Conservation (phyloP, 2,797 vertebrate genomes). For the Uromys caudimaculatus region DNA sequence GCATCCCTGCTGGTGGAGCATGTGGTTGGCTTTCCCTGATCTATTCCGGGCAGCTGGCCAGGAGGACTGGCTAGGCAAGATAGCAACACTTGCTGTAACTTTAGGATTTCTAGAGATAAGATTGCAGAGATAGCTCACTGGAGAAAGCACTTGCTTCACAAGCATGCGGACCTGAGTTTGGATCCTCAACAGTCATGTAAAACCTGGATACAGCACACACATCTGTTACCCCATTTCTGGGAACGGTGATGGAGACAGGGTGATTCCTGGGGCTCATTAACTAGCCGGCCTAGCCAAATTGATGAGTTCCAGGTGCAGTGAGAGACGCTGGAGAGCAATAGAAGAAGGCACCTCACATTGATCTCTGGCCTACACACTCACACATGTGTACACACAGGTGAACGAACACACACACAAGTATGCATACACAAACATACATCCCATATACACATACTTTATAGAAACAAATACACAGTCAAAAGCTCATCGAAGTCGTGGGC, state of each 20-base stretch:
- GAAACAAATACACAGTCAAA: background rate
- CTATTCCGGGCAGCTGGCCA: background rate
- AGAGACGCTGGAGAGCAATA: background rate
- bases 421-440: background rate
- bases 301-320: background rate
- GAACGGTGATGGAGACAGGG: background rate
- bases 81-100: background rate
- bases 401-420: background rate
- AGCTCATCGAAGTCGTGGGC: background rate
- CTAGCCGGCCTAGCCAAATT: background rate
- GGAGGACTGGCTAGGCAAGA: background rate
- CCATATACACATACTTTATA: background rate
- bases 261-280: background rate
- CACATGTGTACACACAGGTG: background rate
- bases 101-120: slow-evolving; percentile 9
- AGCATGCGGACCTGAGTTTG: background rate
- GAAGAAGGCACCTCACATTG: background rate
- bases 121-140: background rate
- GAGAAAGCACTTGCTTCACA: background rate
- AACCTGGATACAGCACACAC: background rate
- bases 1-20: too few relatives aligned
- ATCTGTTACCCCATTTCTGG: background rate
- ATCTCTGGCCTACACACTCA: background rate
- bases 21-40: background rate
- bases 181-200: background rate